Conservation (phyloP, 2,888 invertebrate genomes). For the Cryptocheilus praepositus region DNA sequence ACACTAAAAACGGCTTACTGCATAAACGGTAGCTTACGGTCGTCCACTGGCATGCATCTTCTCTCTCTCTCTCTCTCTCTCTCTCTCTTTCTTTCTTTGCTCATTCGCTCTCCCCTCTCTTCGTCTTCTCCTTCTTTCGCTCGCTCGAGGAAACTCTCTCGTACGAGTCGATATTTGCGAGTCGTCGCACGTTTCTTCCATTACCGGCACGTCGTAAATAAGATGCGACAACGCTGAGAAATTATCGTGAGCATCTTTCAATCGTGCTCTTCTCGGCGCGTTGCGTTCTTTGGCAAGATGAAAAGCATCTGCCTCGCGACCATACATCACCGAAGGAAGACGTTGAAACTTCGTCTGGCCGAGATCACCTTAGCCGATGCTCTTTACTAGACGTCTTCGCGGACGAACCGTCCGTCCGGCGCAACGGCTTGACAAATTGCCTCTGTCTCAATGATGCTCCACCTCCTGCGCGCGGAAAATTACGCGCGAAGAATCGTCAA, state of each 20-base stretch:
- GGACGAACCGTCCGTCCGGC: too few relatives aligned
- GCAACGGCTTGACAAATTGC: too few relatives aligned
- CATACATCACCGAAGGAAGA: conserved; percentile 32
- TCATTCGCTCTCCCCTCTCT: too few relatives aligned
- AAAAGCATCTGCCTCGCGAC: conserved; percentile 34
- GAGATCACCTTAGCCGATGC: too few relatives aligned
- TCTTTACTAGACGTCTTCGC: too few relatives aligned
- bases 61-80: background rate
- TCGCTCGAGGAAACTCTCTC: background rate
- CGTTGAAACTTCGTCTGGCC: too few relatives aligned
- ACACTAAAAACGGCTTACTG: too few relatives aligned
- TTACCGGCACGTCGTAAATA: conserved; percentile 65
- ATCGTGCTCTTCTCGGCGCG: conserved; percentile 23
- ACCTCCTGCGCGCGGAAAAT: too few relatives aligned
- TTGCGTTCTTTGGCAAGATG: conserved; percentile 33
- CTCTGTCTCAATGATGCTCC: too few relatives aligned
- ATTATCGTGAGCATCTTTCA: conserved; percentile 58
- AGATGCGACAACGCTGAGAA: conserved; percentile 56
- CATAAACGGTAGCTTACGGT: too few relatives aligned
- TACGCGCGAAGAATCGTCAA: too few relatives aligned
- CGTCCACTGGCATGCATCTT: conserved; percentile 4
- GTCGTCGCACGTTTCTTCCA: conserved; percentile 66
- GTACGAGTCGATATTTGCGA: conserved; percentile 53
- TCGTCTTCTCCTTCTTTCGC: background rate
- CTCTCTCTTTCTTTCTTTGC: background rate